Conservation (phyloP, 2,888 invertebrate species). For the Argynnis bischoffii region DNA sequence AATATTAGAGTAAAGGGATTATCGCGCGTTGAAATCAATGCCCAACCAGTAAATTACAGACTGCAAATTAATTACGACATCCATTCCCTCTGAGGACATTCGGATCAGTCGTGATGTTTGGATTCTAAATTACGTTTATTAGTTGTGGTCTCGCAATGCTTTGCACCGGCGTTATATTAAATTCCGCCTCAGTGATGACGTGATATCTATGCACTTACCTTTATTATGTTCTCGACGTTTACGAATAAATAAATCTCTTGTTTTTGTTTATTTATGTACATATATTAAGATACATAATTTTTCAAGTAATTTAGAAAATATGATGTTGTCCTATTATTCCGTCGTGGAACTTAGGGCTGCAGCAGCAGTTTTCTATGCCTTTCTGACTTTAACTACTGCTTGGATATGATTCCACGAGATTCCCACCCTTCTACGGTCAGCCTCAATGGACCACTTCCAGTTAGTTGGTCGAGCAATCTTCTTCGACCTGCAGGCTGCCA, state of each 20-base stretch:
- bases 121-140: constrained; percentile 33
- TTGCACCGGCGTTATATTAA: constrained; percentile 23
- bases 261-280: too few species aligned
- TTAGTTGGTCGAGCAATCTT: too few species aligned
- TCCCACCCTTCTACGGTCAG: too few species aligned
- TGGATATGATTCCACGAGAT: too few species aligned
- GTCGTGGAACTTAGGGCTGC: too few species aligned
- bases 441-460: too few species aligned
- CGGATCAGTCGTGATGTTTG: constrained; percentile 33
- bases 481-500: too few species aligned
- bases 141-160: constrained; percentile 22
- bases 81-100: constrained; percentile 31
- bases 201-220: constrained; percentile 8
- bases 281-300: too few species aligned
- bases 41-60: constrained; percentile 57
- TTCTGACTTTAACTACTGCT: neutral
- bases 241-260: neutral
- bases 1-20: neutral
- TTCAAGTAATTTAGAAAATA: too few species aligned
- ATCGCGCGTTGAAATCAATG: constrained; percentile 43
- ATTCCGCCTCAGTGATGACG: constrained; percentile 45
- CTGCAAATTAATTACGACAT: constrained; percentile 57
- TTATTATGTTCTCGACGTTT: neutral
- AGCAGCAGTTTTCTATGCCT: too few species aligned
- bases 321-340: too few species aligned